Evolutionary conservation across 2,888 invertebrate genomes (phyloP).

Genomic region (Timandra comae): DNA sequence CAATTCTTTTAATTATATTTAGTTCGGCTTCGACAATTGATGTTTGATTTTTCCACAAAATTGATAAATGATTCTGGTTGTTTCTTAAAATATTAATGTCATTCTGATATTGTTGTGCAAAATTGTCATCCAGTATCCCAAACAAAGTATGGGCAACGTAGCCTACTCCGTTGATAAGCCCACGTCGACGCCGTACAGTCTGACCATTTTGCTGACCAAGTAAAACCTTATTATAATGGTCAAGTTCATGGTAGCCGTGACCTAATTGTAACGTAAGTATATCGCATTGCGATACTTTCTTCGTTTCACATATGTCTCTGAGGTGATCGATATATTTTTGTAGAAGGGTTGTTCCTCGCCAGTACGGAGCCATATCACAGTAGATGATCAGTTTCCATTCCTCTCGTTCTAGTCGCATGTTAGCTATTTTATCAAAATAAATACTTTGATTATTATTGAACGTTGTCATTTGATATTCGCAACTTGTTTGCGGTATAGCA

Average conservation of each 20-base stretch:
- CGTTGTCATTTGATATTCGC: conserved; percentile 3
- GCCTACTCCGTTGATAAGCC: conserved; percentile 12
- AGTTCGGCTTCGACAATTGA: conserved; percentile 17
- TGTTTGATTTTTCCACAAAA: conserved; percentile 18
- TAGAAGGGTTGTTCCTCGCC: not conserved
- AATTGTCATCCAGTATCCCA: conserved; percentile 15
- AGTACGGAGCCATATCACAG: too few species aligned
- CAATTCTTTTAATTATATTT: conserved; percentile 11
- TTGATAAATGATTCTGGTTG: conserved; percentile 4
- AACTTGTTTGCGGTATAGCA: too few species aligned
- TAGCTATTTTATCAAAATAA: too few species aligned
- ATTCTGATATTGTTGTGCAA: conserved; percentile 11
- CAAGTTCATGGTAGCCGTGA: too few species aligned
- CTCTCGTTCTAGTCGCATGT: too few species aligned
- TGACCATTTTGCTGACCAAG: too few species aligned
- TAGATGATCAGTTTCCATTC: too few species aligned
- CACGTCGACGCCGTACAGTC: conserved; percentile 4
- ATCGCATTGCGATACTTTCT: too few species aligned
- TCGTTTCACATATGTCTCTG: too few species aligned
- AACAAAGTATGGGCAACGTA: conserved; percentile 15
- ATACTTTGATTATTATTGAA: not conserved
- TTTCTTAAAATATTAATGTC: conserved; percentile 6
- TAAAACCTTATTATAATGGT: too few species aligned
- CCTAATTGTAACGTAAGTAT: too few species aligned
- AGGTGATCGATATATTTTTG: not conserved